Percentiles rank a stretch among this genome's conserved stretches.
Conservation (phyloP, 1,140 invertebrate species). For the Epicauta chinensis region DNA sequence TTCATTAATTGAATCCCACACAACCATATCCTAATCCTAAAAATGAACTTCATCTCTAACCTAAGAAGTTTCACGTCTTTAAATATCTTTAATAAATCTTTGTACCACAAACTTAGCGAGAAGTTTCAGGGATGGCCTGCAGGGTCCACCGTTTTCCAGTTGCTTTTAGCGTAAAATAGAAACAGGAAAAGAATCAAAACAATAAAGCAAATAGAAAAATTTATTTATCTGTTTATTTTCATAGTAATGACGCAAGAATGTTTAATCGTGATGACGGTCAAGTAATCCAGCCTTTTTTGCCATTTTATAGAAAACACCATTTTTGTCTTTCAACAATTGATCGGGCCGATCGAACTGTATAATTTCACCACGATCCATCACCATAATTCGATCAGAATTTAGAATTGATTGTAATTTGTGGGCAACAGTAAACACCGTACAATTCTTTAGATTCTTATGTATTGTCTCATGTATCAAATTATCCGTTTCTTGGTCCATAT, state of each 20-base stretch:
- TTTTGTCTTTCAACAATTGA: conserved; percentile 53
- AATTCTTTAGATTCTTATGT: conserved; percentile 49
- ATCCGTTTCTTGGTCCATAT: conserved; percentile 56
- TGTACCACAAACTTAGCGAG: no score
- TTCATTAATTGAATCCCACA: no score
- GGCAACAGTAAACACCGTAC: conserved; percentile 73
- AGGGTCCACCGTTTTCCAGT: no score
- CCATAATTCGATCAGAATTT: conserved; percentile 67
- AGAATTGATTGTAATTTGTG: conserved; percentile 78
- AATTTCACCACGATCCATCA: conserved; percentile 60
- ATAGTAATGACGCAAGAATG: background rate
- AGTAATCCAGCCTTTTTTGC: conserved; percentile 56
- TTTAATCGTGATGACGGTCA: background rate
- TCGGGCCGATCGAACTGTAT: conserved; percentile 68
- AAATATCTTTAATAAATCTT: no score
- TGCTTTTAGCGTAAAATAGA: no score
- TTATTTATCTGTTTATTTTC: background rate
- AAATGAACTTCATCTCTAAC: no score
- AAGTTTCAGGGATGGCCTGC: no score
- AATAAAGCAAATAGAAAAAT: no score
- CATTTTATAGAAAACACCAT: conserved; percentile 61
- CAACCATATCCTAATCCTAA: no score
- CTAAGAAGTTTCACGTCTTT: no score
- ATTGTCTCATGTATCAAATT: conserved; percentile 56
- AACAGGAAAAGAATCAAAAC: no score